A percentile compares a stretch with the other conserved stretches of the same genome.
Evolutionary conservation across 2,113 vertebrate species (phyloP).

Genomic region (Chaetodon trifascialis): DNA sequence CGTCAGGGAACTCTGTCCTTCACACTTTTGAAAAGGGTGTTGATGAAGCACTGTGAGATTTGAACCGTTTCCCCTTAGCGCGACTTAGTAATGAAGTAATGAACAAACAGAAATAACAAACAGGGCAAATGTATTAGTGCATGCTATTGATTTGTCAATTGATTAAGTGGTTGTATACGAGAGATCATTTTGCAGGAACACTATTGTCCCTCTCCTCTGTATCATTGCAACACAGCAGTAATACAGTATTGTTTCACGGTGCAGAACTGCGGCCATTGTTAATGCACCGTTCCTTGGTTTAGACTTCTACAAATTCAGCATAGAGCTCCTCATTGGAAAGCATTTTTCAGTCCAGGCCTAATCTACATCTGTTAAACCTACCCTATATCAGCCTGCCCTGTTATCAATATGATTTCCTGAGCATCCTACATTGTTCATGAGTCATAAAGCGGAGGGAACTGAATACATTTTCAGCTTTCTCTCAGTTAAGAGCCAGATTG

Average conservation of each 20-base stretch:
- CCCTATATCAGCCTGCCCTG: slow-evolving; percentile 16
- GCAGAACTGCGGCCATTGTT: slow-evolving; percentile 36
- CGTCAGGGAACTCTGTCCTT: slow-evolving; percentile 32
- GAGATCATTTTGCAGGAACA: slow-evolving; percentile 66
- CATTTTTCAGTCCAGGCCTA: slow-evolving; percentile 13
- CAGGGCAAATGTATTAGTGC: slow-evolving; percentile 62
- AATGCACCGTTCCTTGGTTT: slow-evolving; percentile 6
- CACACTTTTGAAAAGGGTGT: slow-evolving; percentile 42
- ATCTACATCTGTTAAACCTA: slow-evolving; percentile 53
- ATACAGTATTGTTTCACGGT: slow-evolving; percentile 35
- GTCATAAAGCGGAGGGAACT: slow-evolving; percentile 59
- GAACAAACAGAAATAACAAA: slow-evolving; percentile 70
- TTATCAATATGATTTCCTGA: slow-evolving; percentile 57
- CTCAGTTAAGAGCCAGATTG: slow-evolving; percentile 67
- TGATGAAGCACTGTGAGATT: slow-evolving; percentile 33
- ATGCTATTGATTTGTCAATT: slow-evolving; percentile 72
- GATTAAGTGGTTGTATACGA: slow-evolving; percentile 68
- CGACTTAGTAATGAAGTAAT: slow-evolving; percentile 60
- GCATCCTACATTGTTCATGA: slow-evolving; percentile 58
- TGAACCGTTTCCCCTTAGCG: slow-evolving; percentile 41
- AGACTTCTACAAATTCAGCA: slow-evolving; percentile 6
- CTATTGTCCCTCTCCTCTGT: slow-evolving; percentile 43
- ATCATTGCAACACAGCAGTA: slow-evolving; percentile 46
- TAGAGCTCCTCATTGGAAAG: neutral
- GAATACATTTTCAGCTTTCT: slow-evolving; percentile 70